A percentile compares a stretch with the other conserved stretches of the same genome.
Evolutionary conservation across 2,888 invertebrate species (phyloP).

Genomic region (Hydrotaea diabolus): DNA sequence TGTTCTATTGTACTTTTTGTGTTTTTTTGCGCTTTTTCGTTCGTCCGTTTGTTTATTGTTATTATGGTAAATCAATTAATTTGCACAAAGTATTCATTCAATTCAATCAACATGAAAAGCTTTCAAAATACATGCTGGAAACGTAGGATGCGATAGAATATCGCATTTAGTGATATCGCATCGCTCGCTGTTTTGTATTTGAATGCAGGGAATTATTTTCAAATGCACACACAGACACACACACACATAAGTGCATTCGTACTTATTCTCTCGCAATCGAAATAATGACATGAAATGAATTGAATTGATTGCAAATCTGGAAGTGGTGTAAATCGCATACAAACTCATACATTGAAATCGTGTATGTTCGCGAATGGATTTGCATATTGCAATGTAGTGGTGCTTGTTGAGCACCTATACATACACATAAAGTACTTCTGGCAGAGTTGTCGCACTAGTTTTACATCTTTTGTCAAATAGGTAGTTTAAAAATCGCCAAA

Average conservation of each 20-base stretch:
- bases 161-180: not conserved
- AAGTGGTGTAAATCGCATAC: no score
- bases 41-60: not conserved
- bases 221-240: not conserved
- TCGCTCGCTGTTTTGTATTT: no score
- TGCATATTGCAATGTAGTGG: not conserved
- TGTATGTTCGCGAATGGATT: no score
- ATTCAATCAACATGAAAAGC: slow-evolving; percentile 19
- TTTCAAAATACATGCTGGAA: not conserved
- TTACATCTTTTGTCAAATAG: no score
- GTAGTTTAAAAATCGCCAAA: no score
- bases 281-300: slow-evolving; percentile 28
- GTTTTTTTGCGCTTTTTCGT: not conserved
- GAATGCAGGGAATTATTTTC: not conserved
- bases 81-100: slow-evolving; percentile 24
- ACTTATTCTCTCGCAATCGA: no score
- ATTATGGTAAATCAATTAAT: slow-evolving; percentile 32
- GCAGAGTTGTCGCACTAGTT: no score
- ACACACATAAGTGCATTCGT: no score
- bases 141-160: not conserved
- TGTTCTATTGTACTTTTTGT: no score
- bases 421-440: no score
- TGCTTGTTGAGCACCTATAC: no score
- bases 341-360: no score
- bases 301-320: slow-evolving; percentile 10